Evolutionary conservation across 2,113 vertebrate genomes (phyloP).

Genomic region (Cervus canadensis): DNA sequence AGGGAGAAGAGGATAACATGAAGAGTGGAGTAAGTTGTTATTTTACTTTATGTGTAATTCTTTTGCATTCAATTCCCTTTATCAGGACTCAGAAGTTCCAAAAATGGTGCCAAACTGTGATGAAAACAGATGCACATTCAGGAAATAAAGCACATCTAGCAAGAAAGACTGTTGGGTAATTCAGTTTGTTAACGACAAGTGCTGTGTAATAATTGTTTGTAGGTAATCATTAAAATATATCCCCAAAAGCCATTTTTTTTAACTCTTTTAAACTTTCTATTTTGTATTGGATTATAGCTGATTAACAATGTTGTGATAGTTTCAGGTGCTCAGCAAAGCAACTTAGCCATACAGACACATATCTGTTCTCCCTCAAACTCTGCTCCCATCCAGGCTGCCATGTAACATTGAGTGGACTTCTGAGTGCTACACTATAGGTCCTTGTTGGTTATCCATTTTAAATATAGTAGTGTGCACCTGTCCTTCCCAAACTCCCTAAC

Average conservation of each 20-base stretch:
- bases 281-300: neutral
- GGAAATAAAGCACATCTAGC: slow-evolving; percentile 55
- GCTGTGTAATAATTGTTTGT: slow-evolving; percentile 47
- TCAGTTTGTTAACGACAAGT: slow-evolving; percentile 51
- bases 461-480: neutral
- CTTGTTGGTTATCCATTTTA: neutral
- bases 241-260: neutral
- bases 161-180: slow-evolving; percentile 54
- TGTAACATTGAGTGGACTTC: neutral
- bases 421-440: neutral
- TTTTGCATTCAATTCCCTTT: slow-evolving; percentile 45
- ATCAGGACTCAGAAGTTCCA: slow-evolving; percentile 52
- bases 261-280: neutral
- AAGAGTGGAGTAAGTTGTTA: slow-evolving; percentile 41
- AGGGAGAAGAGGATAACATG: neutral
- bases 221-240: slow-evolving; percentile 64
- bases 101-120: slow-evolving; percentile 49
- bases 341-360: neutral
- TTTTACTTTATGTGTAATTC: slow-evolving; percentile 26
- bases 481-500: neutral
- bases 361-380: neutral
- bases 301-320: neutral
- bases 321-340: neutral
- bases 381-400: neutral
- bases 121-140: slow-evolving; percentile 49